Evolutionary conservation across 2,888 invertebrate species (phyloP), one percentile per base, ranked within the genome.

Genomic region (Nomada fucata): DNA sequence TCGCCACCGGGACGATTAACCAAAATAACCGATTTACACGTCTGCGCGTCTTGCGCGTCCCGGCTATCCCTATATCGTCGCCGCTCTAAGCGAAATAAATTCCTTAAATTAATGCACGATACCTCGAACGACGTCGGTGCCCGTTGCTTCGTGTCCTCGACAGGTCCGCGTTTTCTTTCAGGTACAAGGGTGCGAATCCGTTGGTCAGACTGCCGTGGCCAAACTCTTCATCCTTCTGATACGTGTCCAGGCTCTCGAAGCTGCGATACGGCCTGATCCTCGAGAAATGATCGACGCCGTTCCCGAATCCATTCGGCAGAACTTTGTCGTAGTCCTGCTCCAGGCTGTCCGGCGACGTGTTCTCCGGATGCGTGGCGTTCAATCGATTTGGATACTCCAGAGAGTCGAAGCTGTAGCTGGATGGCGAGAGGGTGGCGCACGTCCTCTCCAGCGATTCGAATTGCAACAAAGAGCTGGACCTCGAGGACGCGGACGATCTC

Each of bases 371-470:
- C 11, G 90, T 89, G 36, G 89, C 75, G 82, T 91, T 92, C 57
- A 91, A 89, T 42, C 92, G 89, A 79, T 93, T 94, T 26, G 92
- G 91, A 74, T 94, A 93, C 83, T 95, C 95, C 73, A 95, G 91
- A 0, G 95, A 94, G 86, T 95, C 95, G 91, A 94, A 95, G 85
- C 95, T 95, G 86, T 93, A 91, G 85, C 94, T 91, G 86, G 94
- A 94, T 26, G 94, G 94, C 29, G 95, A 95, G 57, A 94, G 92
- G 0, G 95, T 94, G 81, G 95, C 95, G 90, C 96, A 95, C 89
- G 96, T 96, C 61, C 96, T 95, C 92, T 97, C 97, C 80, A 97
- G 94, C 5, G 97, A 97, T 94, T 97, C 97, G 94, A 98, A 98
- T 94, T 97, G 97, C 83, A 97, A 95, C 83, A 98, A 94, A 88